These are phyloP conservation scores for Tetramorium bicarinatum DNA, from an alignment of 2,888 invertebrate genomes.

Conservation along the genomic window DNA sequence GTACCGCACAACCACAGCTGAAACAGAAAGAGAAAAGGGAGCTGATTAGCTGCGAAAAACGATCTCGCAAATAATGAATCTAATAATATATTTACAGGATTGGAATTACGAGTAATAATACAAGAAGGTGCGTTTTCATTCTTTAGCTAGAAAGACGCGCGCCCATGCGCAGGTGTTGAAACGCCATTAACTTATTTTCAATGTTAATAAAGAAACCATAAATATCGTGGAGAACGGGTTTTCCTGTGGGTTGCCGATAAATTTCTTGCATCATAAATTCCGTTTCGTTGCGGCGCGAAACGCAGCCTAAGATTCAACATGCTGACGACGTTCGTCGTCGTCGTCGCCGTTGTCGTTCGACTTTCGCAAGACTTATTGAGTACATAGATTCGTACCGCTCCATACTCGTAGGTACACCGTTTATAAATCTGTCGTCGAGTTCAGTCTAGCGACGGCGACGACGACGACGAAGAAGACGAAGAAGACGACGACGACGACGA, in stretches of 20 bases:
- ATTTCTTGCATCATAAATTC: conserved; percentile 76
- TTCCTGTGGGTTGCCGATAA: conserved; percentile 41
- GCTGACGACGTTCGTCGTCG: conserved; percentile 68
- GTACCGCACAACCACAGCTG: conserved; percentile 93
- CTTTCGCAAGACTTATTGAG: conserved; percentile 73
- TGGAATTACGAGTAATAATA: conserved; percentile 29
- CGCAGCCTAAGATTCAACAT: conserved; percentile 71
- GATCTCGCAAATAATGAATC: conserved; percentile 28
- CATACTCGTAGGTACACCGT: conserved; percentile 67
- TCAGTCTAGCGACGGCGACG: conserved; percentile 14
- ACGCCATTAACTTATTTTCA: conserved; percentile 46
- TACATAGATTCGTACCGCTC: conserved; percentile 74
- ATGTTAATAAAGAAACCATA: conserved; percentile 57
- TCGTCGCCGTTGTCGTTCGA: conserved; percentile 65
- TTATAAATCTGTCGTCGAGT: conserved; percentile 75
- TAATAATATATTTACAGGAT: neutral
- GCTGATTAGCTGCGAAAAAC: conserved; percentile 37
- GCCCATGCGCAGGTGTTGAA: conserved; percentile 45
- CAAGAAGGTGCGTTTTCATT: conserved; percentile 22
- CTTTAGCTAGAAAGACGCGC: neutral
- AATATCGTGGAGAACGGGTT: conserved; percentile 44
- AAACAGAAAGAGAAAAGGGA: conserved; percentile 85
- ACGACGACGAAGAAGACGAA: neutral
- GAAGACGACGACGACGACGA: neutral
- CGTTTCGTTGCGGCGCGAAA: conserved; percentile 74